Evolutionary conservation across 2,888 invertebrate genomes (phyloP), one percentile per base, ranked within the genome.

Genomic region (Petrophora chlorosata): DNA sequence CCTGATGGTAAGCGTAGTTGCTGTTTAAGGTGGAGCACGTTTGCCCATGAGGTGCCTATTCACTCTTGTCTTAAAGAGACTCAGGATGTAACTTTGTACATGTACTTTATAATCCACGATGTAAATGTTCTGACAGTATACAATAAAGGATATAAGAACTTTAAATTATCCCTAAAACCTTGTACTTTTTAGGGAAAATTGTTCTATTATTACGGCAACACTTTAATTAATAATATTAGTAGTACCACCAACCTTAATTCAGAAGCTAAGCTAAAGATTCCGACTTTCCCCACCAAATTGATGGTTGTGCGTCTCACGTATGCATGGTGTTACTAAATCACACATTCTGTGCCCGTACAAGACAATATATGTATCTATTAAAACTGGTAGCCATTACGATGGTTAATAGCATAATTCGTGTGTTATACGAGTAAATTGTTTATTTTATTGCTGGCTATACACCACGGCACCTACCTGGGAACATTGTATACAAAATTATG

Each of bases 331-430:
- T 67, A 70, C 65, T 74, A 73, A 75, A 75, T 76, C 67, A 75
- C 62, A 59, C 53, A 66, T 61, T 58, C 59, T 29, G 9, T n/a
- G 51, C 60, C 55, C 63, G 57, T 65, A 48, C 51, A 61, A 65
- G 53, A 66, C 67, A 65, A 68, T 74, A 72, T 70, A 68, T 74
- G 72, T 70, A 68, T 73, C 64, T 63, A 66, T 61, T 63, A 67
- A 70, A 76, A 76, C 78, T 66, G 71, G 77, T 74, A 75, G 74
- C 74, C 47, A 75, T 78, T 74, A 76, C 45, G 42, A 61, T 61
- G 35, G 25, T 65, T 64, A 69, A 59, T 59, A 48, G 59, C 56
- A 60, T 70, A 67, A 68, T 72, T 67, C 64, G 53, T 60, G 56
- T 59, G 36, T 43, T 39, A 42, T 51, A 60, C 55, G 41, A 43